A percentile compares a stretch with the other conserved stretches of the same genome.
phyloP scores from a whole-genome alignment of 2,888 invertebrate genomes.

The Lasioglossum villosulum region DNA sequence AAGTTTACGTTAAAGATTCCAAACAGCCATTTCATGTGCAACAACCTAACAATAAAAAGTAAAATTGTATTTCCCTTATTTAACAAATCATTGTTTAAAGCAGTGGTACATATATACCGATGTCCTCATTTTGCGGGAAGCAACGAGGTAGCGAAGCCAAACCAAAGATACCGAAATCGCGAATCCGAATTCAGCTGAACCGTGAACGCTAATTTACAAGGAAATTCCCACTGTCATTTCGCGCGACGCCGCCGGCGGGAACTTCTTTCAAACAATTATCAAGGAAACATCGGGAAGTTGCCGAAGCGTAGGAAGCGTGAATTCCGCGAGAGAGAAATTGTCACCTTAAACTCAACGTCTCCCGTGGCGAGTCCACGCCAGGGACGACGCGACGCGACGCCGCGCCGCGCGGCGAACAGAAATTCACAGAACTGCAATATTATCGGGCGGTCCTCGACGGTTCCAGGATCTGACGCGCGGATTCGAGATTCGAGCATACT shows the following conservation, averaged over 20 bases:
- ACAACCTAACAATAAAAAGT: no score
- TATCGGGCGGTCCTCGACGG: constrained; percentile 12
- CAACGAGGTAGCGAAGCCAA: neutral
- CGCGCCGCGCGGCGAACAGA: neutral
- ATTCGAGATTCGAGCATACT: constrained; percentile 23
- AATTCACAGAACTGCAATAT: constrained; percentile 34
- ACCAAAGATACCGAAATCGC: neutral
- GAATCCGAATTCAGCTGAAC: neutral
- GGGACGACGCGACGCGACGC: neutral
- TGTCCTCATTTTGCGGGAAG: neutral
- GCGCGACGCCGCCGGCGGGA: constrained; percentile 3
- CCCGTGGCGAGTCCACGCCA: constrained; percentile 17
- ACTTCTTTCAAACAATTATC: constrained; percentile 39
- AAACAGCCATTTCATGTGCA: no score
- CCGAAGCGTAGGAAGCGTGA: neutral
- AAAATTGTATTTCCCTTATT: no score
- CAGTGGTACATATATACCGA: no score
- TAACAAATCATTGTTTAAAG: no score
- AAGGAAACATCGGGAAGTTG: constrained; percentile 10
- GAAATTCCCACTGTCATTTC: constrained; percentile 4
- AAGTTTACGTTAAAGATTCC: no score
- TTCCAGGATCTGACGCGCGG: constrained; percentile 21
- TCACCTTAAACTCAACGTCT: constrained; percentile 20
- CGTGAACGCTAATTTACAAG: neutral
- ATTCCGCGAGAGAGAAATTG: constrained; percentile 17